Conservation (phyloP, 2,797 vertebrate genomes). For the Danio choprae region DNA sequence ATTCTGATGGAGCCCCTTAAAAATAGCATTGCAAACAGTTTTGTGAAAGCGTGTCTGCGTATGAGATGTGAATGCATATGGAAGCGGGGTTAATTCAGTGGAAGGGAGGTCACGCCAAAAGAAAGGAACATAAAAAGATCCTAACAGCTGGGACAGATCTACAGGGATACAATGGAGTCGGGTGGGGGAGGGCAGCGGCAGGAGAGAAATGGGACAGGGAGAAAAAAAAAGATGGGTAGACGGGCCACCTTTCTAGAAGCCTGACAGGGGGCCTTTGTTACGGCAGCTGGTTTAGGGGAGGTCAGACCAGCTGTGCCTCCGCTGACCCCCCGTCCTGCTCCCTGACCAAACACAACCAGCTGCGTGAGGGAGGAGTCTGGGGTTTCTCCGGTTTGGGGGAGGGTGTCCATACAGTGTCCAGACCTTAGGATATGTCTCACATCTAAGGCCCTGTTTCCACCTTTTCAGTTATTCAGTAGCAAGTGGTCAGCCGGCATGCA, state of each 20-base stretch:
- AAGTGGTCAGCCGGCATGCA: too few relatives aligned
- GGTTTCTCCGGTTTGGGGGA: conserved; percentile 38
- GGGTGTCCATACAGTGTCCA: conserved; percentile 12
- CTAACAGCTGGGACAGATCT: conserved; percentile 81
- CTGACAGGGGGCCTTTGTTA: conserved; percentile 75
- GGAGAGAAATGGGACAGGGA: conserved; percentile 39
- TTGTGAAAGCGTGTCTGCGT: conserved; percentile 52
- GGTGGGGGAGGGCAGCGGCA: conserved; percentile 50
- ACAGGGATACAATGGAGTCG: conserved; percentile 62
- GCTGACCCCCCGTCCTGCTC: conserved; percentile 68
- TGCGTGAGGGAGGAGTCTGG: conserved; percentile 53
- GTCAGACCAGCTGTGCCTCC: conserved; percentile 81
- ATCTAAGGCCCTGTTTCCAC: not conserved
- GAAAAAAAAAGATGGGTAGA: conserved; percentile 37
- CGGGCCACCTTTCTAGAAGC: conserved; percentile 61
- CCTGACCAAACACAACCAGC: conserved; percentile 63
- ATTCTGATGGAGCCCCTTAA: not conserved
- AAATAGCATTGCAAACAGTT: conserved; percentile 9
- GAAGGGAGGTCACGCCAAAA: conserved; percentile 62
- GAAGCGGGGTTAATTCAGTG: conserved; percentile 52
- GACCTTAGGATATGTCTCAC: conserved; percentile 25
- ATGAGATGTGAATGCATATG: conserved; percentile 28
- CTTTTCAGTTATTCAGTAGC: too few relatives aligned
- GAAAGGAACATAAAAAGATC: conserved; percentile 68
- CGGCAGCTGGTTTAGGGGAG: conserved; percentile 81